Percentiles rank a stretch among this genome's conserved stretches.
Evolutionary conservation across 53 echinoderm and acorn worm species (phyloP).

Genomic region (Stichopus horrens): DNA sequence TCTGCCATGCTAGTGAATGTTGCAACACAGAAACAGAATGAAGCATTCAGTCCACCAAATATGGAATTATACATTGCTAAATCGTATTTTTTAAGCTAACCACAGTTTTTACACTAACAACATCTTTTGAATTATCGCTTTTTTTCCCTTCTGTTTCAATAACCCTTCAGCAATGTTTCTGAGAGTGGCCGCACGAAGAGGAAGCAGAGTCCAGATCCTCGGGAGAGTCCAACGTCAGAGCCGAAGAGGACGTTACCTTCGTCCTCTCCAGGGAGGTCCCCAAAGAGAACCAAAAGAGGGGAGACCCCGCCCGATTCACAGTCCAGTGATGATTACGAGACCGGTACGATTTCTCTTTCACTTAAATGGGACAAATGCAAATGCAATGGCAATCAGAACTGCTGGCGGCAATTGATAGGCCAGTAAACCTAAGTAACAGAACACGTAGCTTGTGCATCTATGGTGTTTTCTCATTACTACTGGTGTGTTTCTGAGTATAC

Average conservation of each 20-base stretch:
- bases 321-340: conserved; percentile 21
- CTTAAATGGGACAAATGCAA: no score
- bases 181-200: neutral
- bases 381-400: no score
- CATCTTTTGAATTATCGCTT: neutral
- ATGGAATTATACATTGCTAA: no score
- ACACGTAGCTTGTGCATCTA: no score
- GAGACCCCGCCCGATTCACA: neutral
- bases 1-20: no score
- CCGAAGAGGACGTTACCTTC: neutral
- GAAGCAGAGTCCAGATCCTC: neutral
- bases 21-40: no score
- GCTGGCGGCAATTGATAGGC: no score
- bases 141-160: neutral
- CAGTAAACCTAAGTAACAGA: no score
- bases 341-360: neutral
- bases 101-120: neutral
- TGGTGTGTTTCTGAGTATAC: no score
- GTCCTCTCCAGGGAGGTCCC: neutral
- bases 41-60: no score
- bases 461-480: no score
- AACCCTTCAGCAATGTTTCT: neutral
- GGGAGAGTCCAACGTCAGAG: neutral
- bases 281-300: neutral
- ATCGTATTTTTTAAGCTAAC: no score